Conservation (phyloP, 2,888 invertebrate species). For the Epirrhoe alternata region DNA sequence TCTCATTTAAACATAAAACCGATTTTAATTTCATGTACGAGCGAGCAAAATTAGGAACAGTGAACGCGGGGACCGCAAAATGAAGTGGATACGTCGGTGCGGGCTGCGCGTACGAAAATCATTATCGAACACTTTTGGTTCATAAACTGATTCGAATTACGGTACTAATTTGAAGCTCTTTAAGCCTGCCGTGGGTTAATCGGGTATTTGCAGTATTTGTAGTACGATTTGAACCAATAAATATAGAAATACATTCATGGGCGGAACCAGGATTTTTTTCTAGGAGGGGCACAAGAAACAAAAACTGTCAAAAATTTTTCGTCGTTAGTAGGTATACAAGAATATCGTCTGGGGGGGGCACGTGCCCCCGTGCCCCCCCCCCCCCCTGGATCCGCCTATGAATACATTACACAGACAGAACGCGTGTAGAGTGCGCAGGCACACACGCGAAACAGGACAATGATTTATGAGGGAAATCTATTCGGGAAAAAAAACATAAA, state of each 20-base stretch:
- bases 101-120: constrained; percentile 64
- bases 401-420: too few relatives aligned
- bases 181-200: constrained; percentile 33
- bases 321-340: too few relatives aligned
- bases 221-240: constrained; percentile 8
- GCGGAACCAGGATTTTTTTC: too few relatives aligned
- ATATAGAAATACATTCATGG: constrained; percentile 1
- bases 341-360: too few relatives aligned
- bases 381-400: too few relatives aligned
- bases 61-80: constrained; percentile 77
- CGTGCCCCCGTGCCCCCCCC: too few relatives aligned
- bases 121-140: constrained; percentile 74
- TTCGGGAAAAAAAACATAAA: too few relatives aligned
- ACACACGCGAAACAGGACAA: too few relatives aligned
- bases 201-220: constrained; percentile 30
- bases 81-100: constrained; percentile 75
- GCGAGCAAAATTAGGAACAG: constrained; percentile 81
- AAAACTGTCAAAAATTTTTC: too few relatives aligned
- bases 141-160: constrained; percentile 54
- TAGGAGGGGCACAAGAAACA: too few relatives aligned
- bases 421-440: too few relatives aligned
- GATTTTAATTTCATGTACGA: constrained; percentile 84
- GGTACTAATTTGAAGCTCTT: constrained; percentile 46
- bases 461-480: too few relatives aligned
- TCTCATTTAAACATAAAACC: constrained; percentile 82